phyloP scores from a whole-genome alignment of 2,797 vertebrate species.

The Ara ararauna region DNA sequence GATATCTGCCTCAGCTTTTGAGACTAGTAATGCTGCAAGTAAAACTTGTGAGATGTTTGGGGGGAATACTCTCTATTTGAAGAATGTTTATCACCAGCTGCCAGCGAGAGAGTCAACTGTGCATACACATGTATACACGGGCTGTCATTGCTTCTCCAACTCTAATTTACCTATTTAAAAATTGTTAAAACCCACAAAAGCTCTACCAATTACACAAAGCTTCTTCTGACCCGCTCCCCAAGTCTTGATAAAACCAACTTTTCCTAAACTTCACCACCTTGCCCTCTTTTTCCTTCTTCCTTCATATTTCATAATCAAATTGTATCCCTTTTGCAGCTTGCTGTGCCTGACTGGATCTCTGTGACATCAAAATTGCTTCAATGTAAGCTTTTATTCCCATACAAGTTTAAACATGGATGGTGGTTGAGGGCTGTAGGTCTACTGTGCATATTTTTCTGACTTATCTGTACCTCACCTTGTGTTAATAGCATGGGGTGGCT shows the following conservation, averaged over 20 bases:
- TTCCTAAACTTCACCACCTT: background rate
- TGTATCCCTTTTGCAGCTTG: background rate
- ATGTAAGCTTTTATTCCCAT: background rate
- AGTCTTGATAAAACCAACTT: background rate
- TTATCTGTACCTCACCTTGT: background rate
- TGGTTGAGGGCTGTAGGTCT: background rate
- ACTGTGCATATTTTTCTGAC: rapidly evolving
- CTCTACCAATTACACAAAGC: background rate
- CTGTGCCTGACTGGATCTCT: background rate
- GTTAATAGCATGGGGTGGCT: background rate
- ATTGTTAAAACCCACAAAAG: background rate
- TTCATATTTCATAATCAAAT: conserved; percentile 1
- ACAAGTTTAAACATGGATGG: background rate
- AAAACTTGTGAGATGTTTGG: conserved; percentile 14
- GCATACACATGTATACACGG: background rate
- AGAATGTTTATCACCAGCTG: background rate
- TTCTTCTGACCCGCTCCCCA: background rate
- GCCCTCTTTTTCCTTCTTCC: background rate
- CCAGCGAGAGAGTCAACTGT: background rate
- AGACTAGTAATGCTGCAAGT: conserved; percentile 19
- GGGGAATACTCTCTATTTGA: conserved; percentile 19
- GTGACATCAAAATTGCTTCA: background rate
- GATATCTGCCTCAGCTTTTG: background rate
- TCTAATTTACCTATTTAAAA: background rate
- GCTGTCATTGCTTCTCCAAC: background rate